Conservation (phyloP, 2,888 invertebrate species). For the Pemphredon lugubris region DNA sequence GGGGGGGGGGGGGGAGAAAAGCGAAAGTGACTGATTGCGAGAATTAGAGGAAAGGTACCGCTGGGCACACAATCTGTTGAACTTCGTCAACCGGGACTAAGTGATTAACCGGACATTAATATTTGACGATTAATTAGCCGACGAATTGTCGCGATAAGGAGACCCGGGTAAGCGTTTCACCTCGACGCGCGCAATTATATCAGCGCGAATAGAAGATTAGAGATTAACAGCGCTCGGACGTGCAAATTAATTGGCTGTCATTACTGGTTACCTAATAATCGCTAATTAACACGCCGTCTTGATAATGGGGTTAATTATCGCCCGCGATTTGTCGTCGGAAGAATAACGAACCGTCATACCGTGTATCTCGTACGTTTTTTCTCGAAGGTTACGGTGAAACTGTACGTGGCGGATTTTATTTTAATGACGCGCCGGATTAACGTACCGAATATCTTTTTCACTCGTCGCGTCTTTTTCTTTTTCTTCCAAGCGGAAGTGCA, state of each 20-base stretch:
- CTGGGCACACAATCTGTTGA: constrained; percentile 27
- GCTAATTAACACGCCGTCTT: no score
- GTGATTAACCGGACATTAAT: constrained; percentile 49
- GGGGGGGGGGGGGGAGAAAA: no score
- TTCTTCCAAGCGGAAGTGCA: no score
- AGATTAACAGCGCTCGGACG: background rate
- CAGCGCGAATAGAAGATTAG: background rate
- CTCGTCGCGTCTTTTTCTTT: no score
- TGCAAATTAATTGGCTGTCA: background rate
- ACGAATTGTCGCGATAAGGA: constrained; percentile 2
- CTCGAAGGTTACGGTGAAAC: no score
- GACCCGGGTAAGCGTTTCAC: background rate
- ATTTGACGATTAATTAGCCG: constrained; percentile 52
- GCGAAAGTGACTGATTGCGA: constrained; percentile 47
- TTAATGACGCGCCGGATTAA: no score
- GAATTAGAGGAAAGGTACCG: constrained; percentile 50
- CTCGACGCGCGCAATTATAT: constrained; percentile 1
- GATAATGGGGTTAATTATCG: no score
- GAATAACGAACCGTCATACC: no score
- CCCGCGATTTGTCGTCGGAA: no score
- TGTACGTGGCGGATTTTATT: no score
- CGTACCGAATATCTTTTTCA: no score
- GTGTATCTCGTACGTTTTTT: no score
- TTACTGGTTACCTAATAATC: background rate
- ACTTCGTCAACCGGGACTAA: constrained; percentile 27